Evolutionary conservation across 2,113 vertebrate species (phyloP).

Genomic region (Camelus dromedarius): DNA sequence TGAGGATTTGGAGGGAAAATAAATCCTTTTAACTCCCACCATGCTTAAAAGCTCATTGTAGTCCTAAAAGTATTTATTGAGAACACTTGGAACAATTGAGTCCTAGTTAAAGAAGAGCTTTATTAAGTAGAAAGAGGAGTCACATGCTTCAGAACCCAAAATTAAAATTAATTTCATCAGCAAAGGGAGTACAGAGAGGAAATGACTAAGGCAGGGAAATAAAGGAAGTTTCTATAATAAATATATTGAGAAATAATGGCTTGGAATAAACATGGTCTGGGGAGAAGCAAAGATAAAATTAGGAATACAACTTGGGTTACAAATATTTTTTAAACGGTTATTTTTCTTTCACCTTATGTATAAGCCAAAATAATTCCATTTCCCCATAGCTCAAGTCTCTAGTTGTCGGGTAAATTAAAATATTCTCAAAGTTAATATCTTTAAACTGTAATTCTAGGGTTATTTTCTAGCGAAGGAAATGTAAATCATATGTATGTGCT

Average conservation of each 20-base stretch:
- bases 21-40: neutral
- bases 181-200: neutral
- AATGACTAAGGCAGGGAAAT: neutral
- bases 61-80: neutral
- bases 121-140: neutral
- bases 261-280: neutral
- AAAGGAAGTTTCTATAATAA: neutral
- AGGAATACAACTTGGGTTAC: neutral
- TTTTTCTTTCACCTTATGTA: neutral
- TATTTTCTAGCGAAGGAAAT: slow-evolving; percentile 11
- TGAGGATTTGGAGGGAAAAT: neutral
- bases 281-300: neutral
- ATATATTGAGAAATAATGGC: neutral
- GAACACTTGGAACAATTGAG: neutral
- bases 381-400: neutral
- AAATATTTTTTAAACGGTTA: neutral
- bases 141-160: neutral
- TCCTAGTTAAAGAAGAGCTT: neutral
- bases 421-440: neutral
- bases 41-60: neutral
- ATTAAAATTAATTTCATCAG: neutral
- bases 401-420: neutral
- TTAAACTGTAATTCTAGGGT: neutral
- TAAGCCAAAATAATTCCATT: neutral
- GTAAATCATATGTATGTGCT: neutral